Percentiles rank a stretch among this genome's conserved stretches.
Evolutionary conservation across 1,140 invertebrate species (phyloP).

Genomic region (Odontomachus brunneus): DNA sequence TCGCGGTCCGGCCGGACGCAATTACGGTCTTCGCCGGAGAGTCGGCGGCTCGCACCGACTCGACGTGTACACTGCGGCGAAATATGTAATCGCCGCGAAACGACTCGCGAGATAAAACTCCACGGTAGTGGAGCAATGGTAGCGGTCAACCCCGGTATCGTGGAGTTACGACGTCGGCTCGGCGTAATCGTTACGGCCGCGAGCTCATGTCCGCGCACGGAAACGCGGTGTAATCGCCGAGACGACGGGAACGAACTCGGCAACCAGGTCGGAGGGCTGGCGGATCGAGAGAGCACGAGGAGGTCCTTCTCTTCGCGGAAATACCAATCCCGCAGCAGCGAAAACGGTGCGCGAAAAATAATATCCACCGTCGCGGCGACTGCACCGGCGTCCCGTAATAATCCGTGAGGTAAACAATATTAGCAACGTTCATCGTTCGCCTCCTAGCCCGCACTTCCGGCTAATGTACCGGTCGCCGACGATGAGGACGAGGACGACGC

Average conservation of each 20-base stretch:
- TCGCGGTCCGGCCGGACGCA: not conserved
- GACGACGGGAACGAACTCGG: not conserved
- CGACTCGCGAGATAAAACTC: conserved; percentile 34
- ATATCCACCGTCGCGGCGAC: conserved; percentile 23
- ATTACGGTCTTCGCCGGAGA: conserved; percentile 21
- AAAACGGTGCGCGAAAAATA: conserved; percentile 15
- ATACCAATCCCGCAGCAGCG: no score
- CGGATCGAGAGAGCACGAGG: not conserved
- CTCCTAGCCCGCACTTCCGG: conserved; percentile 8
- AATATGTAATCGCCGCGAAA: conserved; percentile 40
- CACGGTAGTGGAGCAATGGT: no score
- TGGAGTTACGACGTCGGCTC: conserved; percentile 10
- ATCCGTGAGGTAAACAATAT: conserved; percentile 36
- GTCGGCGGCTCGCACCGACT: not conserved
- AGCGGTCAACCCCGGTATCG: conserved; percentile 17
- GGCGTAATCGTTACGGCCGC: not conserved
- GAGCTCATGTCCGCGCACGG: not conserved
- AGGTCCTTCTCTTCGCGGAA: not conserved
- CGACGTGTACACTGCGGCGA: conserved; percentile 1
- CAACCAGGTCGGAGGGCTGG: not conserved
- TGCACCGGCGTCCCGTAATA: not conserved
- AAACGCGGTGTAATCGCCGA: conserved; percentile 12
- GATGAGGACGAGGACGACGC: not conserved
- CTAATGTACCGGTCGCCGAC: not conserved
- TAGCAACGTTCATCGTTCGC: conserved; percentile 33